A percentile compares a stretch with the other conserved stretches of the same genome.
Evolutionary conservation across 2,888 invertebrate species (phyloP).

Genomic region (Macrophya alboannulata): DNA sequence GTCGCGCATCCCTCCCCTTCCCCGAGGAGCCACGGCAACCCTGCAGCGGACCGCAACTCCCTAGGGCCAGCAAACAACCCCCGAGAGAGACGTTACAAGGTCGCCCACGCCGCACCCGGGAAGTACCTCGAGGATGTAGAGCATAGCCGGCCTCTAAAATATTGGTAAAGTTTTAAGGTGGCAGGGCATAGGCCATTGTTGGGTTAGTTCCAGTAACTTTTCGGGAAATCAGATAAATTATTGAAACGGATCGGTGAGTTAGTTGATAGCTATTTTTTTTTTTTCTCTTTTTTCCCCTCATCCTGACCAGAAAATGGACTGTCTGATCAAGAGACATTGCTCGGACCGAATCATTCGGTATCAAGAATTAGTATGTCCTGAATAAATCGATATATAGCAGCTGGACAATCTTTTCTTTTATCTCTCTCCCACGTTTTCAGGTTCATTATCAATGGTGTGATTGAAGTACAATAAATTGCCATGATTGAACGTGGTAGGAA

Average conservation of each 20-base stretch:
- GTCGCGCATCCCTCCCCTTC: not conserved
- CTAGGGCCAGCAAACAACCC: constrained; percentile 70
- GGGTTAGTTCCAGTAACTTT: constrained; percentile 50
- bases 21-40: constrained; percentile 20
- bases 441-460: not conserved
- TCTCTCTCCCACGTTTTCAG: not conserved
- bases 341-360: not conserved
- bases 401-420: not conserved
- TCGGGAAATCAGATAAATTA: constrained; percentile 49
- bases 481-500: not conserved
- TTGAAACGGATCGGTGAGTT: constrained; percentile 36
- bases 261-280: constrained; percentile 8
- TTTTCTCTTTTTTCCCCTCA: not conserved
- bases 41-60: constrained; percentile 58
- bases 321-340: not conserved
- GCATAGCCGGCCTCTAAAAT: constrained; percentile 73
- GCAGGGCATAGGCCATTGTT: constrained; percentile 60
- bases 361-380: not conserved
- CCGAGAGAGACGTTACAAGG: constrained; percentile 71
- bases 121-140: constrained; percentile 66
- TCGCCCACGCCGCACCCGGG: constrained; percentile 63
- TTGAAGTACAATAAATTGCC: not conserved
- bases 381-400: not conserved
- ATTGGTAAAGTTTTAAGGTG: constrained; percentile 75
- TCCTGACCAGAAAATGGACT: not conserved